A percentile compares a stretch with the other conserved stretches of the same genome.
Conservation (phyloP, 2,888 invertebrate species). For the Torymus tubicola region DNA sequence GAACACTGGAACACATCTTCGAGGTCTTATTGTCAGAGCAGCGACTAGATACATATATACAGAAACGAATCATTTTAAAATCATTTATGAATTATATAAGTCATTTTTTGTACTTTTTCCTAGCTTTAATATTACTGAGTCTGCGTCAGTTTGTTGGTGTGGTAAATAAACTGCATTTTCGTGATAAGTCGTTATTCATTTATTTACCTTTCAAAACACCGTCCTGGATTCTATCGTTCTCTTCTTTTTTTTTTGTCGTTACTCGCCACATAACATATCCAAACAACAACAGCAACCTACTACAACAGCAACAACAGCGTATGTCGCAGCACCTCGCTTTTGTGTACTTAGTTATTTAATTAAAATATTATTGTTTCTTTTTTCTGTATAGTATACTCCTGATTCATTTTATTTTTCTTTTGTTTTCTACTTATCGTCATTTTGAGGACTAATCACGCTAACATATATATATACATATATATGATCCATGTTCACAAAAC, state of each 20-base stretch:
- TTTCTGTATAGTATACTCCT: not conserved
- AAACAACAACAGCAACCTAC: conserved; percentile 9
- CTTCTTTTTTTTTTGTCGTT: conserved; percentile 51
- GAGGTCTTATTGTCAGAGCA: conserved; percentile 34
- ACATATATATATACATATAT: not conserved
- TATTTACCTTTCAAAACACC: conserved; percentile 72
- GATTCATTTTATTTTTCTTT: conserved; percentile 12
- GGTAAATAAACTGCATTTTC: conserved; percentile 76
- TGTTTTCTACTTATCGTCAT: conserved; percentile 24
- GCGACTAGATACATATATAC: conserved; percentile 38
- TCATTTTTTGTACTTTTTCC: conserved; percentile 64
- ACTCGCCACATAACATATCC: conserved; percentile 53
- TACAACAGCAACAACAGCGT: not conserved
- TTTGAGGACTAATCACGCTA: conserved; percentile 41
- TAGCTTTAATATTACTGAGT: conserved; percentile 33
- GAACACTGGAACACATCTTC: not conserved
- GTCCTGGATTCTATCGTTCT: conserved; percentile 59
- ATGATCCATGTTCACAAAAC: not conserved
- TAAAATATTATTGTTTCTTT: not conserved
- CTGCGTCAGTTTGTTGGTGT: conserved; percentile 70
- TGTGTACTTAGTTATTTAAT: conserved; percentile 26
- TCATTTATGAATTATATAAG: conserved; percentile 33
- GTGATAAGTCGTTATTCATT: conserved; percentile 74
- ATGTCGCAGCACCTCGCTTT: conserved; percentile 57
- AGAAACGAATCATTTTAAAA: conserved; percentile 43